phyloP scores from a whole-genome alignment of 2,888 invertebrate species.

The Baccha elongata region DNA sequence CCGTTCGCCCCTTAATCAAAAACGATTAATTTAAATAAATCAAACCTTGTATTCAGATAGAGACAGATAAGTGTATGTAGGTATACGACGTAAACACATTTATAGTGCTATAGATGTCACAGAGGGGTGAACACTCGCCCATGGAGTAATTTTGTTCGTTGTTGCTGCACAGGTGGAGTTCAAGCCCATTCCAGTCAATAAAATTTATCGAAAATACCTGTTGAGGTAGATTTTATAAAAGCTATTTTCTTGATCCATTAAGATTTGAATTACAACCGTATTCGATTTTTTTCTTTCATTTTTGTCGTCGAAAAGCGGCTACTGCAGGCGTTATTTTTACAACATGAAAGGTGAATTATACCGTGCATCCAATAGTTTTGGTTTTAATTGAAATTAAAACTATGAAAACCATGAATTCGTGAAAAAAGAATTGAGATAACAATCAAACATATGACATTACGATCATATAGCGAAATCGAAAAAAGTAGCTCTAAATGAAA shows the following conservation, averaged over 20 bases:
- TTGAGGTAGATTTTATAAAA: conserved; percentile 30
- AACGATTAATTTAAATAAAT: conserved; percentile 62
- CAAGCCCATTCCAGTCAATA: conserved; percentile 39
- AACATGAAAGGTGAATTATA: conserved; percentile 7
- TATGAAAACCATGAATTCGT: too few species aligned
- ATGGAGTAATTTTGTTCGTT: conserved; percentile 14
- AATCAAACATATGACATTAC: too few species aligned
- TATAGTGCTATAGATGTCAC: not conserved
- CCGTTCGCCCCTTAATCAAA: conserved; percentile 10
- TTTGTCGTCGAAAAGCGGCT: conserved; percentile 25
- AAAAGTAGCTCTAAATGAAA: too few species aligned
- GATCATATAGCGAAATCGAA: too few species aligned
- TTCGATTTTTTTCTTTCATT: conserved; percentile 33
- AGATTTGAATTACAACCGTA: conserved; percentile 50
- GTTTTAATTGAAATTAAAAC: too few species aligned
- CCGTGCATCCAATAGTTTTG: not conserved
- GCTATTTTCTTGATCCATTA: conserved; percentile 64
- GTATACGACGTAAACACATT: not conserved
- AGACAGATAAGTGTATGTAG: not conserved
- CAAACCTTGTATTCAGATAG: conserved; percentile 25
- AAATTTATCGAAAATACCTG: conserved; percentile 50
- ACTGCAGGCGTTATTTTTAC: conserved; percentile 1
- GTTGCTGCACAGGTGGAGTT: conserved; percentile 43
- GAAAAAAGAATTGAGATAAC: too few species aligned
- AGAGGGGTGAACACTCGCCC: conserved; percentile 17